Percentiles rank a stretch among this genome's conserved stretches.
phyloP scores from a whole-genome alignment of 2,888 invertebrate genomes.

The Lasioglossum pauxillum region DNA sequence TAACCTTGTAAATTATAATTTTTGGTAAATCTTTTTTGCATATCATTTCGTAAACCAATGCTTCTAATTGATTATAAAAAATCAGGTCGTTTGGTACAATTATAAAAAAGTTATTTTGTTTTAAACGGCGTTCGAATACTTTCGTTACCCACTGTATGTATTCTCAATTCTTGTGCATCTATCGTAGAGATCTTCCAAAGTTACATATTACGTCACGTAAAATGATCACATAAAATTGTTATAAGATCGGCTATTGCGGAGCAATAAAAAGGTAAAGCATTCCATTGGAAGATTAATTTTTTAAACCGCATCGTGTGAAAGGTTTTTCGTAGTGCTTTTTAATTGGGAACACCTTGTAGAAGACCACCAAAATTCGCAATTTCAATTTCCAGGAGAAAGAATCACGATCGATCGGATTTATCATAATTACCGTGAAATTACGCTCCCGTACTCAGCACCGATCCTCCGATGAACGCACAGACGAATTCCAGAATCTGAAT shows the following conservation, averaged over 20 bases:
- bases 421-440: conserved; percentile 11
- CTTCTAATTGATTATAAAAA: too few species aligned
- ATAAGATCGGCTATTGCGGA: too few species aligned
- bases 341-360: not conserved
- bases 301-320: not conserved
- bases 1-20: too few species aligned
- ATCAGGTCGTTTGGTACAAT: too few species aligned
- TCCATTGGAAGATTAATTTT: not conserved
- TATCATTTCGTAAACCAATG: too few species aligned
- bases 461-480: not conserved
- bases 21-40: too few species aligned
- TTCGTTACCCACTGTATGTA: too few species aligned
- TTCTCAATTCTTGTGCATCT: not conserved
- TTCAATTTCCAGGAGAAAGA: not conserved
- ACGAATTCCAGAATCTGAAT: not conserved
- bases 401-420: not conserved
- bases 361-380: not conserved
- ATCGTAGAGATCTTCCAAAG: not conserved
- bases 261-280: not conserved
- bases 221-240: too few species aligned
- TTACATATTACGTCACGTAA: too few species aligned
- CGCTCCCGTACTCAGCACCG: not conserved
- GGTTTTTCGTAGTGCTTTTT: not conserved
- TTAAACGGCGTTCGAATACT: too few species aligned
- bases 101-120: too few species aligned